Conservation (phyloP, 2,888 invertebrate species). For the Polyommatus icarus region DNA sequence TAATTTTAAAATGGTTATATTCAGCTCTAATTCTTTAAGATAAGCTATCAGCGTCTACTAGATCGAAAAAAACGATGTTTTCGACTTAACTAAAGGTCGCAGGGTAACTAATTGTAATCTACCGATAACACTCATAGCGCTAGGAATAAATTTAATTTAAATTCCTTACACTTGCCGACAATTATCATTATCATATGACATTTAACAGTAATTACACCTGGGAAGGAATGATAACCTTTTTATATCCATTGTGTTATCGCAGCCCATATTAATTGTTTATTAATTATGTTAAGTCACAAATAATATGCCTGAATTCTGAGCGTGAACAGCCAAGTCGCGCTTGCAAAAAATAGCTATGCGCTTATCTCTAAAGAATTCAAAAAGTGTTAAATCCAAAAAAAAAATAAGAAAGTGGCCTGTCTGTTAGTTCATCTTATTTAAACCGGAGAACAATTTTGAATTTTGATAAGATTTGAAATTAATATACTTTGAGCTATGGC, state of each 20-base stretch:
- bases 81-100: background rate
- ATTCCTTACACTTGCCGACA: slow-evolving; percentile 19
- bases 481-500: too few species aligned
- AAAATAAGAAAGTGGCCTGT: too few species aligned
- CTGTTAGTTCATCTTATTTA: too few species aligned
- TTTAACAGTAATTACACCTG: slow-evolving; percentile 1
- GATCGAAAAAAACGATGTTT: background rate
- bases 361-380: too few species aligned
- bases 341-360: too few species aligned
- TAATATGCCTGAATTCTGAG: too few species aligned
- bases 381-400: too few species aligned
- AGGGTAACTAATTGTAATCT: slow-evolving; percentile 15
- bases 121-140: slow-evolving; percentile 8
- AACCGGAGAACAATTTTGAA: too few species aligned
- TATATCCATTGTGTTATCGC: slow-evolving; percentile 9
- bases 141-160: slow-evolving; percentile 23
- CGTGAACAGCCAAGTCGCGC: too few species aligned
- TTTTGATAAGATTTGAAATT: too few species aligned
- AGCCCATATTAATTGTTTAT: background rate
- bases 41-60: background rate
- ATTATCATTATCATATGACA: slow-evolving; percentile 16
- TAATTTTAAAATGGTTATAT: background rate
- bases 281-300: background rate
- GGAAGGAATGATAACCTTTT: background rate
- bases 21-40: background rate